These are phyloP conservation scores for Cardiocondyla obscurior DNA, from an alignment of 1,140 invertebrate genomes.

Conservation along the genomic window DNA sequence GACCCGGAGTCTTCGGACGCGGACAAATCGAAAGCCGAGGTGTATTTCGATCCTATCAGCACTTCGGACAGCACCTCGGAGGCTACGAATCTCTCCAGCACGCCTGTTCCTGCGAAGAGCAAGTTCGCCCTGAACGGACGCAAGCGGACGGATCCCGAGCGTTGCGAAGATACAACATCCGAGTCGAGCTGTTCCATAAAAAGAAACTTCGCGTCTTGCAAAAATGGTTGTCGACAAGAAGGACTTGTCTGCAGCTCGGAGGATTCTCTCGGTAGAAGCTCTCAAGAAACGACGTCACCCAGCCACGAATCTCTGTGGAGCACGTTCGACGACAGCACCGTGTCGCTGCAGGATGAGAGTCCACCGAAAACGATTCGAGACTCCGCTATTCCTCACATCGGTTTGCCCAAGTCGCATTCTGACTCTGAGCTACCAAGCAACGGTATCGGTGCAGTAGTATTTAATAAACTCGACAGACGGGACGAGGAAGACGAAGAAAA, in stretches of 20 bases:
- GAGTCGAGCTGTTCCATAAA: slow-evolving; percentile 70
- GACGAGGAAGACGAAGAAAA: not conserved
- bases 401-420: slow-evolving; percentile 73
- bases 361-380: not conserved
- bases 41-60: slow-evolving; percentile 72
- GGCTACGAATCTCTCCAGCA: slow-evolving; percentile 45
- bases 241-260: slow-evolving; percentile 64
- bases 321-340: slow-evolving; percentile 78
- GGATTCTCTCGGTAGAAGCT: slow-evolving; percentile 72
- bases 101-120: not conserved
- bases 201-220: slow-evolving; percentile 9
- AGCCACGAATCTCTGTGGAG: slow-evolving; percentile 80
- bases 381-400: not conserved
- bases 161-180: slow-evolving; percentile 71
- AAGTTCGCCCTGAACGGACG: not conserved
- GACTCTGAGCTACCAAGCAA: slow-evolving; percentile 73
- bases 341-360: slow-evolving; percentile 76
- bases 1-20: slow-evolving; percentile 82
- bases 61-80: slow-evolving; percentile 77
- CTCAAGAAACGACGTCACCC: slow-evolving; percentile 76
- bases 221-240: not conserved
- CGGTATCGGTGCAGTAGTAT: not conserved
- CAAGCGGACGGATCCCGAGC: not conserved
- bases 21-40: slow-evolving; percentile 72
- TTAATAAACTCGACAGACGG: not conserved